phyloP scores from a whole-genome alignment of 2,113 vertebrate genomes.

The cat (Felis catus) region DNA sequence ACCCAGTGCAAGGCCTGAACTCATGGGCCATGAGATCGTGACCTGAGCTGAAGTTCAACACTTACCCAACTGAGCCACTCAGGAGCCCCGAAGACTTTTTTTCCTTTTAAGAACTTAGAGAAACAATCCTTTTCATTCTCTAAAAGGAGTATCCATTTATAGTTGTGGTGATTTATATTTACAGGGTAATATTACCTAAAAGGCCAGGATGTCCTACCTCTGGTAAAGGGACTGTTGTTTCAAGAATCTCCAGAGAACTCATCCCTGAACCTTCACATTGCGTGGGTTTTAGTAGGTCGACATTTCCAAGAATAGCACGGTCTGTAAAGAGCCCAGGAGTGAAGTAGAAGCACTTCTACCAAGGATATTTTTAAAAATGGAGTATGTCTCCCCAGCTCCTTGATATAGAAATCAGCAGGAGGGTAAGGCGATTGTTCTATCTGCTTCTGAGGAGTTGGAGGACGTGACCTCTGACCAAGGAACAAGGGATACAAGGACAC shows the following conservation, averaged over 20 bases:
- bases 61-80: too few species aligned
- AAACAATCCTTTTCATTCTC: not conserved
- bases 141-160: not conserved
- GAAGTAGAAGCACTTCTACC: not conserved
- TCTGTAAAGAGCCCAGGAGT: not conserved
- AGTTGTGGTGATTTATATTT: slow-evolving; percentile 25
- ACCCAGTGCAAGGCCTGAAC: too few species aligned
- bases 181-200: not conserved
- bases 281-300: slow-evolving; percentile 12
- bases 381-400: not conserved
- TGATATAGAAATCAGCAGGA: slow-evolving; percentile 7
- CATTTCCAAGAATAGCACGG: not conserved
- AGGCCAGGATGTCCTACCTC: not conserved
- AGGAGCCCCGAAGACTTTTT: too few species aligned
- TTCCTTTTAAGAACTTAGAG: slow-evolving; percentile 15
- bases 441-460: slow-evolving; percentile 23
- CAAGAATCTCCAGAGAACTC: not conserved
- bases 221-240: slow-evolving; percentile 21
- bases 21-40: too few species aligned
- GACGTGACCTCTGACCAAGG: not conserved
- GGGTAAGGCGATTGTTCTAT: not conserved
- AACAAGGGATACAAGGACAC: not conserved
- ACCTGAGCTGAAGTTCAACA: too few species aligned
- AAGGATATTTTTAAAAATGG: slow-evolving; percentile 46
- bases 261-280: not conserved